These are phyloP conservation scores for Lipotes vexillifer DNA, from an alignment of 2,113 vertebrate genomes.

Conservation along the genomic window DNA sequence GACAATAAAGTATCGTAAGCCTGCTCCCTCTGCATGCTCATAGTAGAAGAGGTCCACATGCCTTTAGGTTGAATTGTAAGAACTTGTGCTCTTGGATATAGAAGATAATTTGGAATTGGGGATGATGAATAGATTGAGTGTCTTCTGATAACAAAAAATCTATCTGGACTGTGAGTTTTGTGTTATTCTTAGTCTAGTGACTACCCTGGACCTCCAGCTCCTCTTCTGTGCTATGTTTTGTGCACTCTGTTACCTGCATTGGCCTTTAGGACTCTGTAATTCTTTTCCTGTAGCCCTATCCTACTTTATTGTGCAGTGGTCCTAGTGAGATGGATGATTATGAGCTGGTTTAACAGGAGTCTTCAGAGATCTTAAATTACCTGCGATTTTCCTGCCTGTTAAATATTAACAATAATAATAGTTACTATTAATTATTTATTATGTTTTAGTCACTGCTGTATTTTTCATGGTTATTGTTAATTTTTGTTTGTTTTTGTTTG, in stretches of 20 bases:
- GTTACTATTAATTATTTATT: neutral
- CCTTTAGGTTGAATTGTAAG: neutral
- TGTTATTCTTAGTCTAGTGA: neutral
- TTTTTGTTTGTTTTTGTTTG: neutral
- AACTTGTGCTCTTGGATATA: neutral
- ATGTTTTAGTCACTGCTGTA: neutral
- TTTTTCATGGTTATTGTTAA: neutral
- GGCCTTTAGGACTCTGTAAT: neutral
- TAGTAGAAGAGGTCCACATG: neutral
- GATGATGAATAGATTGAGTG: neutral
- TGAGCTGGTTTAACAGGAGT: neutral
- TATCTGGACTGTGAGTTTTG: neutral
- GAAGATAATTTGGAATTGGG: neutral
- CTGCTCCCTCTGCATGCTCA: neutral
- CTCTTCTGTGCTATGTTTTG: neutral
- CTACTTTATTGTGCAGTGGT: neutral
- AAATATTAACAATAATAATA: neutral
- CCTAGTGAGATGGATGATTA: neutral
- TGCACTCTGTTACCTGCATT: rapidly evolving
- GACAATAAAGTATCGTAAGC: neutral
- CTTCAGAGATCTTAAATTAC: neutral
- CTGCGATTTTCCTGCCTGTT: neutral
- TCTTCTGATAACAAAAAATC: neutral
- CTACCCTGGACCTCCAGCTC: neutral
- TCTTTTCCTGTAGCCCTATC: neutral